phyloP scores from a whole-genome alignment of 1,140 invertebrate species.

The Kradibia gibbosae region DNA sequence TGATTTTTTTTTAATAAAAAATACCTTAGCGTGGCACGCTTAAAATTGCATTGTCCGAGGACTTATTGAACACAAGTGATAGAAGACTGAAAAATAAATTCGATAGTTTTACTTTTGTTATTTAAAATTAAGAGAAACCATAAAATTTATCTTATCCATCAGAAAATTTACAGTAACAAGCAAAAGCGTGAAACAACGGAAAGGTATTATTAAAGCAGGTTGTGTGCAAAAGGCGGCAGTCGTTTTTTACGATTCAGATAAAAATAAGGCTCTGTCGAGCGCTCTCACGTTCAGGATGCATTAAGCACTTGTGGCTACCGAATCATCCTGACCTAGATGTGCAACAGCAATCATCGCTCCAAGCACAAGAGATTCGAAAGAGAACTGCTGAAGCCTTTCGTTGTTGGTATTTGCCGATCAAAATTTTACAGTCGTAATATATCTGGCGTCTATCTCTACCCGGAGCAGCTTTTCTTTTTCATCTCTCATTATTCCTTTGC shows the following conservation, averaged over 20 bases:
- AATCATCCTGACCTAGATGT: constrained; percentile 67
- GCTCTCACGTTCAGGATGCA: constrained; percentile 51
- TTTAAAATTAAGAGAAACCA: too few relatives aligned
- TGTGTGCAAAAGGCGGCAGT: constrained; percentile 58
- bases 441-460: neutral
- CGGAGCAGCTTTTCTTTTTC: neutral
- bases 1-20: too few relatives aligned
- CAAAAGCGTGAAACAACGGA: constrained; percentile 54
- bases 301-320: constrained; percentile 63
- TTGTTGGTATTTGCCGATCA: neutral
- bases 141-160: too few relatives aligned
- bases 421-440: neutral
- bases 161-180: constrained; percentile 21
- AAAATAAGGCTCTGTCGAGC: constrained; percentile 57
- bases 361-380: constrained; percentile 38
- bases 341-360: constrained; percentile 50
- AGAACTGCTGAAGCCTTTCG: neutral
- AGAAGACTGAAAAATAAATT: too few relatives aligned
- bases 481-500: neutral
- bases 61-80: too few relatives aligned
- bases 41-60: too few relatives aligned
- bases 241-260: constrained; percentile 57
- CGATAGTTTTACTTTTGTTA: too few relatives aligned
- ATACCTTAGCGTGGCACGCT: too few relatives aligned
- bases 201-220: constrained; percentile 51